These are phyloP conservation scores for Ormyrus pomaceus DNA, from an alignment of 2,888 invertebrate genomes.

Conservation along the genomic window DNA sequence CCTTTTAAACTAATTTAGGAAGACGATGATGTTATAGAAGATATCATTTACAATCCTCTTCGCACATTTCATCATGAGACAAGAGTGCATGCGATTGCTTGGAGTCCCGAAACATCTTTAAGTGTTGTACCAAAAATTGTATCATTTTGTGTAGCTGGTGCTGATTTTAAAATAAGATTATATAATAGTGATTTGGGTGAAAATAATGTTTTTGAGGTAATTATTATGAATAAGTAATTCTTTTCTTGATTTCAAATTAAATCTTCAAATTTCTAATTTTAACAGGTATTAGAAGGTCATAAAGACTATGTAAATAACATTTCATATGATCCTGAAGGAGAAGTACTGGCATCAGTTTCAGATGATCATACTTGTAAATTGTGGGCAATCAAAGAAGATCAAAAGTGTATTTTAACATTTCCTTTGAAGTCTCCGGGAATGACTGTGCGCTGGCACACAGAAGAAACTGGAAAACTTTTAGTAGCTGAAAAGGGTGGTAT, in stretches of 20 bases:
- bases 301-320: slow-evolving; percentile 83
- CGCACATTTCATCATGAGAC: slow-evolving; percentile 79
- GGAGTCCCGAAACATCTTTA: slow-evolving; percentile 81
- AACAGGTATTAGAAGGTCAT: slow-evolving; percentile 80
- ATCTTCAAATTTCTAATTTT: slow-evolving; percentile 15
- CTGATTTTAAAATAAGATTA: slow-evolving; percentile 78
- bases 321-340: slow-evolving; percentile 83
- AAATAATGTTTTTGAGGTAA: slow-evolving; percentile 76
- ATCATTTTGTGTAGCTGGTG: slow-evolving; percentile 78
- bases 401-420: slow-evolving; percentile 79
- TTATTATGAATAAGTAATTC: slow-evolving; percentile 11
- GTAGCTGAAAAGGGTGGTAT: slow-evolving; percentile 87
- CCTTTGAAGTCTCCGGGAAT: slow-evolving; percentile 82
- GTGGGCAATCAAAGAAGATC: slow-evolving; percentile 79
- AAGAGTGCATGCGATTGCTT: slow-evolving; percentile 78
- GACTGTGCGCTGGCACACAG: slow-evolving; percentile 83
- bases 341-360: slow-evolving; percentile 84
- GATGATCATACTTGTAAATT: slow-evolving; percentile 86
- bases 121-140: slow-evolving; percentile 79
- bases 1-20: slow-evolving; percentile 73
- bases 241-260: slow-evolving; percentile 4
- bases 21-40: slow-evolving; percentile 76
- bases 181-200: slow-evolving; percentile 78
- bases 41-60: slow-evolving; percentile 77
- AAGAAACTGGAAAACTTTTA: slow-evolving; percentile 83